Conservation (phyloP, 2,888 invertebrate species). For the Allacma fusca region DNA sequence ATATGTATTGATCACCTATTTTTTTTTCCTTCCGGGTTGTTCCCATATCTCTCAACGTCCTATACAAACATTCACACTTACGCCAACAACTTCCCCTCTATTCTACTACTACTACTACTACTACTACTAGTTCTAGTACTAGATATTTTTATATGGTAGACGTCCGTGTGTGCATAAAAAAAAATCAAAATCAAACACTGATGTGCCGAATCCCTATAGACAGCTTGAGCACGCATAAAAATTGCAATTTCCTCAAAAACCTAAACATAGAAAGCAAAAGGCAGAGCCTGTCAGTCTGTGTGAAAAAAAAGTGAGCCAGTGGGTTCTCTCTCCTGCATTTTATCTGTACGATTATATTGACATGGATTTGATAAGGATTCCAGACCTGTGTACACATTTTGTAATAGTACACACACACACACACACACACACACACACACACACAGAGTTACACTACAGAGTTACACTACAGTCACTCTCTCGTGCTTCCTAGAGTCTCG, state of each 20-base stretch:
- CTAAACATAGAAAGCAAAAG: constrained; percentile 14
- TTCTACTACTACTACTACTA: too few species aligned
- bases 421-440: constrained; percentile 9
- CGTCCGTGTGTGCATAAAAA: neutral
- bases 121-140: too few species aligned
- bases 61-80: neutral
- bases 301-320: too few species aligned
- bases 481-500: neutral
- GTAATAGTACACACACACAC: neutral
- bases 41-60: neutral
- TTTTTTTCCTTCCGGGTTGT: constrained; percentile 45
- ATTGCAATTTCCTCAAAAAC: neutral
- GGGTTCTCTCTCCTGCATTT: too few species aligned
- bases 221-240: neutral
- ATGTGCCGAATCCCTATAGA: neutral
- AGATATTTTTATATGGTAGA: too few species aligned
- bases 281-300: too few species aligned
- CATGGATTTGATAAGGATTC: neutral
- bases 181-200: neutral
- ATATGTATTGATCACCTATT: constrained; percentile 47
- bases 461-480: neutral
- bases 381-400: neutral
- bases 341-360: too few species aligned
- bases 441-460: neutral
- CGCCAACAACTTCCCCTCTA: neutral